These are phyloP conservation scores for Temnothorax curvispinosus DNA, from an alignment of 1,140 invertebrate genomes.

Conservation along the genomic window DNA sequence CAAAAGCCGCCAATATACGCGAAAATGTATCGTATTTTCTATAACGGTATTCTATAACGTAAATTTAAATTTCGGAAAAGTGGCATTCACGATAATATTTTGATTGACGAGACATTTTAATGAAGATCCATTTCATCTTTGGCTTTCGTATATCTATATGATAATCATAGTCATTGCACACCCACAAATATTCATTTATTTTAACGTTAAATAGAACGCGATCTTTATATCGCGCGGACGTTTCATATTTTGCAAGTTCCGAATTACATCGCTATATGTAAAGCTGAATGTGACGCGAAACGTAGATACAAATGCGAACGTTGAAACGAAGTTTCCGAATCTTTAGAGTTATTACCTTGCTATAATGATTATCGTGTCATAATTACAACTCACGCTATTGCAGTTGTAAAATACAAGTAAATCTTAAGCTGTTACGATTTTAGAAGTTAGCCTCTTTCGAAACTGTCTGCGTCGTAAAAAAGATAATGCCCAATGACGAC, in stretches of 20 bases:
- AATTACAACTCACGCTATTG: background rate
- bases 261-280: background rate
- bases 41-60: no score
- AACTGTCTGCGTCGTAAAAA: background rate
- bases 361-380: background rate
- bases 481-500: background rate
- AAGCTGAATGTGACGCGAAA: background rate
- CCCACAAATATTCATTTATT: background rate
- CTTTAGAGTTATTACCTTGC: background rate
- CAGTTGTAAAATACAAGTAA: background rate
- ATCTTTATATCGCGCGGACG: background rate
- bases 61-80: conserved; percentile 4
- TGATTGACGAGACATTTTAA: conserved; percentile 12
- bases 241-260: background rate
- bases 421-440: background rate
- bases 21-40: background rate
- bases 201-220: background rate
- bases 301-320: background rate
- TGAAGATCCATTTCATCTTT: conserved; percentile 16
- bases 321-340: background rate
- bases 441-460: background rate
- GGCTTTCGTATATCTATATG: background rate
- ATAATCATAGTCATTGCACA: background rate
- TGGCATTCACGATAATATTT: background rate
- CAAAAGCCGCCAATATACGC: background rate